Evolutionary conservation across 2,888 invertebrate genomes (phyloP), one percentile per base, ranked within the genome.

Genomic region (Diadromus collaris): DNA sequence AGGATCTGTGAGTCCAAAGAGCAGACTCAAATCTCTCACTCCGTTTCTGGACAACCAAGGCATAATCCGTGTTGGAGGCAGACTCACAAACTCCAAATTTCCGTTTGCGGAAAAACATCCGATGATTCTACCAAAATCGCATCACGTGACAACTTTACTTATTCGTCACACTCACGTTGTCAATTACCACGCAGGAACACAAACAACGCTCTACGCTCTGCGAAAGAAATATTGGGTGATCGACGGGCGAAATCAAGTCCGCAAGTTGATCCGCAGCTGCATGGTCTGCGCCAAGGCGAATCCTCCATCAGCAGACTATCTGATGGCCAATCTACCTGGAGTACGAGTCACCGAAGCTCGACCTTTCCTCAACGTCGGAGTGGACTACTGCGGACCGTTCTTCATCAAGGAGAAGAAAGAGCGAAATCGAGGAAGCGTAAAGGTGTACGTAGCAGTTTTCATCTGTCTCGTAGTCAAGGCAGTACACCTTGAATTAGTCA

Each of bases 271-370:
- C 9, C 21, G 58, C 7, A n/a, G 13, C 7, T 61, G 61, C 6
- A n/a, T 69, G 4, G 27, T 1, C 1, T 69, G 69, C 10, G 19
- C 63, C 32, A n/a, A 60, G 83, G 34, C 68, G 79, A 65, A 65
- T 68, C 61, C 29, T 19, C 24, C 34, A 51, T 24, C 63, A 0
- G 74, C 75, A 29, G 48, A 75, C 6, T 84, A 87, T 56, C 81
- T 88, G 6, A 90, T 89, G 88, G 86, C 87, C 0, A 79, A 87
- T 32, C 82, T 90, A 2, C 89, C 90, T 0, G 9, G 24, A 2
- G 84, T 84, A 10, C 73, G 90, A 76, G 78, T 88, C 1, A 79
- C 73, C 2, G 73, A 80, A 61, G 48, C 54, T 4, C 56, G 79
- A 2, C 63, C 79, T 2, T 90, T 90, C n/a, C 19, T 46, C 6